Conservation (phyloP, 2,797 vertebrate species). For the Perodicticus potto region DNA sequence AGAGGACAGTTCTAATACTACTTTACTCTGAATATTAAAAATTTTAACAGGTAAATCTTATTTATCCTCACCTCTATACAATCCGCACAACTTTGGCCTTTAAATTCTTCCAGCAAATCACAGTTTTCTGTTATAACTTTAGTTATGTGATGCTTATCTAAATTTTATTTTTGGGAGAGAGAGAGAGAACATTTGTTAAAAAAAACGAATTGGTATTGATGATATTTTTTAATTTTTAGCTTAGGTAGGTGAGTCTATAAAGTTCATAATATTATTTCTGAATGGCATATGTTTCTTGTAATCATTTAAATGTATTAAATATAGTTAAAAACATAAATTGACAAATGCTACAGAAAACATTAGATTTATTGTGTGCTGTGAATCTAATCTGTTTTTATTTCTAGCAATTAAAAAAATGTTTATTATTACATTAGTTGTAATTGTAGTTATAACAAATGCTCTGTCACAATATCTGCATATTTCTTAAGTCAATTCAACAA, state of each 20-base stretch:
- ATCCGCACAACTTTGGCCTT: conserved; percentile 80
- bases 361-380: not conserved
- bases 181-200: conserved; percentile 42
- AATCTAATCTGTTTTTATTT: conserved; percentile 25
- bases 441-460: not conserved
- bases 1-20: not conserved
- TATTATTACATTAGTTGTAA: conserved; percentile 3
- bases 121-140: conserved; percentile 84
- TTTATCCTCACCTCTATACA: conserved; percentile 86
- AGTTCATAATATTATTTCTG: conserved; percentile 29
- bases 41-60: conserved; percentile 55
- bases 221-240: conserved; percentile 57
- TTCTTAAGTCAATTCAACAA: conserved; percentile 40
- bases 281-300: conserved; percentile 13
- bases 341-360: conserved; percentile 36
- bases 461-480: not conserved
- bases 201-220: conserved; percentile 38
- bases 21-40: not conserved
- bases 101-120: conserved; percentile 86
- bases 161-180: conserved; percentile 74
- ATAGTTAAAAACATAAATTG: conserved; percentile 2
- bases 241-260: conserved; percentile 8
- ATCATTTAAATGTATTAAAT: conserved; percentile 9
- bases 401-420: conserved; percentile 9
- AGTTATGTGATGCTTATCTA: conserved; percentile 85